These are phyloP conservation scores for Aythya fuligula DNA, from an alignment of 2,797 vertebrate species.

Conservation along the genomic window DNA sequence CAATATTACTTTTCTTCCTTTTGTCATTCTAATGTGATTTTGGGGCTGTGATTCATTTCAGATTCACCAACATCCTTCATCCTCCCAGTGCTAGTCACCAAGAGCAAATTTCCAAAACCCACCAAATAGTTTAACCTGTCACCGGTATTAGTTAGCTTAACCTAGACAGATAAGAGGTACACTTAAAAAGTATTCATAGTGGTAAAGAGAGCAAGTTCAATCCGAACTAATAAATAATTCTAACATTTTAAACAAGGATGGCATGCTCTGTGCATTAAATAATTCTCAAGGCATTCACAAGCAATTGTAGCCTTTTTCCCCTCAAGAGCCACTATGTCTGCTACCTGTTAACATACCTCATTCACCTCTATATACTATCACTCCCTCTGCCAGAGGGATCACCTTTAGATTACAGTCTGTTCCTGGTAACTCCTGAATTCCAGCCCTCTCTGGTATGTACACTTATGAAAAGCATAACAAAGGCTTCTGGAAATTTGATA, in stretches of 20 bases:
- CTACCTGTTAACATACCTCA: slow-evolving; percentile 2
- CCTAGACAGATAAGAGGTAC: not conserved
- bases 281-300: not conserved
- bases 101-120: not conserved
- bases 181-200: not conserved
- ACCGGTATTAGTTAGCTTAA: not conserved
- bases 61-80: not conserved
- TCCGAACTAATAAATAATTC: not conserved
- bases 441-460: not conserved
- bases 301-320: not conserved
- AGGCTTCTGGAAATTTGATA: not conserved
- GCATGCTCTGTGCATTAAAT: not conserved
- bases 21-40: not conserved
- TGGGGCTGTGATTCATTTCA: not conserved
- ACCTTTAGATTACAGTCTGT: not conserved
- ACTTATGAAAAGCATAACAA: slow-evolving; percentile 27
- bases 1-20: not conserved
- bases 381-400: not conserved
- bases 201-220: not conserved
- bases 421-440: slow-evolving; percentile 17
- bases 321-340: not conserved
- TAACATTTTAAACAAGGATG: not conserved
- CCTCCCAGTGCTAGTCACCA: not conserved
- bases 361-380: not conserved
- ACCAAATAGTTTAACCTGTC: not conserved